Percentiles rank a stretch among this genome's conserved stretches.
Conservation (phyloP, 2,888 invertebrate genomes). For the Mechanitis messenoides region DNA sequence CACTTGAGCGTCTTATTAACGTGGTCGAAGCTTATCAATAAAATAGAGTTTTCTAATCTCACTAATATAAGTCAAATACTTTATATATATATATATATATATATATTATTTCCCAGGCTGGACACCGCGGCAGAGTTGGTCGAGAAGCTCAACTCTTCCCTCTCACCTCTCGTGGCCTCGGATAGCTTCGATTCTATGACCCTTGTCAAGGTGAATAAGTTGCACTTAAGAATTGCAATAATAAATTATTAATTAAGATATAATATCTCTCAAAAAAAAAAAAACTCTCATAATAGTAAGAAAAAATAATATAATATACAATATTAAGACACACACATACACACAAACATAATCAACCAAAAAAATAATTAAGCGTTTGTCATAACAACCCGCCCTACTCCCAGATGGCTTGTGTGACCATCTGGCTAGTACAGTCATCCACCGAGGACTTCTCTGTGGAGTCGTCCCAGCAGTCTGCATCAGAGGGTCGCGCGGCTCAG, state of each 20-base stretch:
- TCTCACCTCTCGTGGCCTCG: constrained; percentile 86
- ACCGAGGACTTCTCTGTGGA: constrained; percentile 68
- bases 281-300: too few species aligned
- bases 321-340: neutral
- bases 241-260: too few species aligned
- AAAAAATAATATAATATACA: constrained; percentile 8
- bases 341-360: neutral
- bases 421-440: constrained; percentile 81
- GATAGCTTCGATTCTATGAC: constrained; percentile 86
- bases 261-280: too few species aligned
- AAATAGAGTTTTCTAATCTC: too few species aligned
- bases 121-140: constrained; percentile 79
- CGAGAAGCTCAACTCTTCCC: constrained; percentile 80
- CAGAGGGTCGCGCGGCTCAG: constrained; percentile 76
- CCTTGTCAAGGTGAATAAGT: constrained; percentile 76
- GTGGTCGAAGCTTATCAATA: too few species aligned
- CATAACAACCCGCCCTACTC: neutral
- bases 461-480: constrained; percentile 67
- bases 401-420: constrained; percentile 85
- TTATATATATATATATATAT: neutral
- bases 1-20: too few species aligned
- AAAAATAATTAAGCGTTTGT: neutral
- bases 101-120: constrained; percentile 48
- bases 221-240: too few species aligned
- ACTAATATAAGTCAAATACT: too few species aligned